phyloP scores from a whole-genome alignment of 2,888 invertebrate genomes.

The Griposia aprilina region DNA sequence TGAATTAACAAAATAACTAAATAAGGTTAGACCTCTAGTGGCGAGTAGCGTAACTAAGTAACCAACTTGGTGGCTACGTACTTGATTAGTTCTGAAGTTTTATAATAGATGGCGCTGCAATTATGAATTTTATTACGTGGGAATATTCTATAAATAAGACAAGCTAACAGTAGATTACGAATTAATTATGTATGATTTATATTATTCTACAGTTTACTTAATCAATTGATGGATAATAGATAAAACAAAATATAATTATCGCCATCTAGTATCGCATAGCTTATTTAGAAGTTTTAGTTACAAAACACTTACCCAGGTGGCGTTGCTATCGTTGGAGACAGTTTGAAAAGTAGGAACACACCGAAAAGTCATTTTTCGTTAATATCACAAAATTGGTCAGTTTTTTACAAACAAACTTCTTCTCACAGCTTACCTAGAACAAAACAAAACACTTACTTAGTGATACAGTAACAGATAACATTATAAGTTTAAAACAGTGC shows the following conservation, averaged over 20 bases:
- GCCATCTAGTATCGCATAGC: slow-evolving; percentile 76
- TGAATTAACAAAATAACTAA: background rate
- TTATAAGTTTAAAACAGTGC: background rate
- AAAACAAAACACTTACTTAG: slow-evolving; percentile 92
- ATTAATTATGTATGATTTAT: too few species aligned
- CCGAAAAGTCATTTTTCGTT: slow-evolving; percentile 91
- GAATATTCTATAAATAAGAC: fast-evolving
- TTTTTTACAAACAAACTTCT: slow-evolving; percentile 78
- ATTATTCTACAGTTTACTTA: background rate
- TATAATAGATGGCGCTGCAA: slow-evolving; percentile 62
- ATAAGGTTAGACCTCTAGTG: slow-evolving; percentile 66
- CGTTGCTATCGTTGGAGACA: slow-evolving; percentile 91
- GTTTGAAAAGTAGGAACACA: slow-evolving; percentile 93
- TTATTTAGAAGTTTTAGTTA: slow-evolving; percentile 39
- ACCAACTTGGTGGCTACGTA: background rate
- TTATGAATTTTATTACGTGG: background rate
- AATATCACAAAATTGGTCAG: slow-evolving; percentile 74
- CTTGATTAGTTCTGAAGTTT: background rate
- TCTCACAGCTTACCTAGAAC: slow-evolving; percentile 93
- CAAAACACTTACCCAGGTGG: slow-evolving; percentile 92
- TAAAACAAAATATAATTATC: slow-evolving; percentile 9
- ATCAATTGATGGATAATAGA: background rate
- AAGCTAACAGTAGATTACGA: background rate
- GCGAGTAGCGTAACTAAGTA: slow-evolving; percentile 68
- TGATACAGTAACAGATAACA: slow-evolving; percentile 73